phyloP scores from a whole-genome alignment of 2,797 vertebrate genomes.

The Synanceia verrucosa region DNA sequence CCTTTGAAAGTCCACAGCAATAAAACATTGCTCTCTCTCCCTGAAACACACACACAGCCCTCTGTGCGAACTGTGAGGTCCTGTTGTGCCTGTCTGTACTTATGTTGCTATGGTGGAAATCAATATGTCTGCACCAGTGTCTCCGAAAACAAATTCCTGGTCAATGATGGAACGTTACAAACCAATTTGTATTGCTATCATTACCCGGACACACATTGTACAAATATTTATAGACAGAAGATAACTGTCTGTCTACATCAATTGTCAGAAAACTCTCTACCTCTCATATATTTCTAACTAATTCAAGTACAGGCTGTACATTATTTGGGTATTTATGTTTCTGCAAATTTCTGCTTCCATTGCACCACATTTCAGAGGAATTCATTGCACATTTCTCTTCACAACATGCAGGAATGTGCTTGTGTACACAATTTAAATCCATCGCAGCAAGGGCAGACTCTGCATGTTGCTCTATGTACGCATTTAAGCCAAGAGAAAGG shows the following conservation, averaged over 20 bases:
- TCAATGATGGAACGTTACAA: conserved; percentile 50
- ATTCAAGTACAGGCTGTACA: background rate
- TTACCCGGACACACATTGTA: conserved; percentile 4
- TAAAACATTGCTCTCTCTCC: conserved; percentile 52
- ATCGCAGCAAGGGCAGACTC: background rate
- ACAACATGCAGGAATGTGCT: background rate
- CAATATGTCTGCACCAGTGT: conserved; percentile 61
- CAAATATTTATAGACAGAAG: conserved; percentile 11
- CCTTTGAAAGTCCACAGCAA: conserved; percentile 75
- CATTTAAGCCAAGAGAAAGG: too few relatives aligned
- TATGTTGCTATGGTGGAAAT: conserved; percentile 60
- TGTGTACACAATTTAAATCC: background rate
- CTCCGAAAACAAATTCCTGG: conserved; percentile 64
- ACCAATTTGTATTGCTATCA: conserved; percentile 34
- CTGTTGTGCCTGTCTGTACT: conserved; percentile 58
- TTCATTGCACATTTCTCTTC: background rate
- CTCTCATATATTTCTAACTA: background rate
- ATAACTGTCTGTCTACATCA: conserved; percentile 6
- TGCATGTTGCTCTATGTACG: too few relatives aligned
- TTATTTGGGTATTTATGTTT: background rate
- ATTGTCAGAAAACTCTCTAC: background rate
- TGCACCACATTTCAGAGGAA: background rate
- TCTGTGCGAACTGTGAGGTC: conserved; percentile 14
- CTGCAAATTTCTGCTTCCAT: background rate
- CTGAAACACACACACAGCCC: background rate